Evolutionary conservation across 2,888 invertebrate genomes (phyloP), one percentile per base, ranked within the genome.

Genomic region (Ichneumoninae sp.): DNA sequence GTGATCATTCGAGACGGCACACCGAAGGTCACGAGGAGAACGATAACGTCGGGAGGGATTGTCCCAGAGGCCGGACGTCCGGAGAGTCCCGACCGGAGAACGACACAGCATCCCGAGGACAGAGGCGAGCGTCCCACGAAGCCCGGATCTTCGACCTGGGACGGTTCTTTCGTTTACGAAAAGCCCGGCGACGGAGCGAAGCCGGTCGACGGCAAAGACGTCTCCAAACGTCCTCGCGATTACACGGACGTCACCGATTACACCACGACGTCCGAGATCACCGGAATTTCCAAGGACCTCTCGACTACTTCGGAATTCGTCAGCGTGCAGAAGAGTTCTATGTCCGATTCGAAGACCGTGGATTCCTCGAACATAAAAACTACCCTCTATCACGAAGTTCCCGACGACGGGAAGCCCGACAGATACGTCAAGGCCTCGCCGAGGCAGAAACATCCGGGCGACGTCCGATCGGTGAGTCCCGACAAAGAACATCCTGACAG

Each of bases 1-100:
- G 88, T 92, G 0, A 88, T 92, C 8, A 86, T 90, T 22, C 89
- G 88, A 10, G 89, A 92, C 76, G 92, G 91, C 0, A 89, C 89
- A 8, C 92, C 92, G 1, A 79, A 71, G n/a, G 50, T 44, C 0
- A 82, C 81, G 47, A 75, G 65, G 22, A 76, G 70, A 40, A 76
- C 73, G n/a, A 83, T 63, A 10, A 70, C 70, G 2, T 33, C 63
- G 6, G 65, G 36, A 36, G 33, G 44, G 16, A 78, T 57, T 22
- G n/a, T 75, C 65, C 44, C 19, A 71, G 77, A 74, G 22, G 60
- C 19, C 22, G 68, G 60, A 65, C 44, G 73, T 40, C 63, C 88
- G 13, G 83, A 80, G 5, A 85, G 83, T 52, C 78, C 82, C 36
- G 86, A 84, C 40, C 63, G 44, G 54, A 76, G 60, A 8, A 69